These are phyloP conservation scores for Amblyjoppa proteus DNA, from an alignment of 2,888 invertebrate species.

Conservation along the genomic window DNA sequence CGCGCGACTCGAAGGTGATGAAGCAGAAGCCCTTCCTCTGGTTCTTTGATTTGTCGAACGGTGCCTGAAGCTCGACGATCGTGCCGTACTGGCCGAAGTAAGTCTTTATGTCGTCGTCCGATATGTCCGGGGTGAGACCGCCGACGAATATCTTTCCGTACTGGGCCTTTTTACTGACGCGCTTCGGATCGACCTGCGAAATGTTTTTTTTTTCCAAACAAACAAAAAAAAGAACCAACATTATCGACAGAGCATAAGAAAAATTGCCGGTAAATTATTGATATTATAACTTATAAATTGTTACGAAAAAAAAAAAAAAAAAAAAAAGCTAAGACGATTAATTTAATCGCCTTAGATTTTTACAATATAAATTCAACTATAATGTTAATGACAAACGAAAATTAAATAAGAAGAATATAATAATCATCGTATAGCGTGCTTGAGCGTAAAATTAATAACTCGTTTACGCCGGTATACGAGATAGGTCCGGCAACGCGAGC, in stretches of 20 bases:
- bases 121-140: constrained; percentile 87
- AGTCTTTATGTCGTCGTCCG: constrained; percentile 87
- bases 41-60: constrained; percentile 89
- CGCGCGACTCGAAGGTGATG: constrained; percentile 89
- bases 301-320: no score
- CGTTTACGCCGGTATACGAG: constrained; percentile 26
- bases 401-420: neutral
- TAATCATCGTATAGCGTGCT: neutral
- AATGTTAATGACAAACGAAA: neutral
- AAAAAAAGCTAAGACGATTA: neutral
- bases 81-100: constrained; percentile 88
- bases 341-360: neutral
- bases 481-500: constrained; percentile 1
- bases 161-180: constrained; percentile 88
- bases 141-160: constrained; percentile 89
- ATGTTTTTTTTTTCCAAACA: neutral
- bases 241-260: neutral
- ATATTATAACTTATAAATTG: neutral
- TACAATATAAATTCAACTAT: neutral
- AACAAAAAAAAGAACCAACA: neutral
- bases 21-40: constrained; percentile 89
- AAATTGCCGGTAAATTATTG: neutral
- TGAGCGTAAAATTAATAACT: neutral
- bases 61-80: constrained; percentile 88
- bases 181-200: constrained; percentile 87